Conservation (phyloP, 2,888 invertebrate species). For the Gastracanthus pulcherrimus region DNA sequence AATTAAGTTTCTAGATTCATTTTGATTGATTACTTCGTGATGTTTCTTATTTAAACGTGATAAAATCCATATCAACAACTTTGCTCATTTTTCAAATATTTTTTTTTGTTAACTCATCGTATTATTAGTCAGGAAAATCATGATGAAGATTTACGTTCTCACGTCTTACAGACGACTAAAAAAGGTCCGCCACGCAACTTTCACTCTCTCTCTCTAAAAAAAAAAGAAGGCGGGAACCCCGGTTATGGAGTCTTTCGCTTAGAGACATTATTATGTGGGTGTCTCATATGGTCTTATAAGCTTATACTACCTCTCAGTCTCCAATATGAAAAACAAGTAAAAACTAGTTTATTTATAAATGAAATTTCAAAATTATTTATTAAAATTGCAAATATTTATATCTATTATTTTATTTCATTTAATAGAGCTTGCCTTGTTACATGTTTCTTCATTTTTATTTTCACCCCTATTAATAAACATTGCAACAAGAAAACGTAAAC, state of each 20-base stretch:
- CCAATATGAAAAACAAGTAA: neutral
- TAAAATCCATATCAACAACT: neutral
- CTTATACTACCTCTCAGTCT: neutral
- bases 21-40: no score
- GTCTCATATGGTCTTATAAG: neutral
- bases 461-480: no score
- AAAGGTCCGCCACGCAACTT: neutral
- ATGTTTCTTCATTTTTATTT: no score
- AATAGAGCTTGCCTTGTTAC: no score
- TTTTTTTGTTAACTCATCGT: neutral
- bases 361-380: no score
- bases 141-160: neutral
- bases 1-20: neutral
- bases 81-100: neutral
- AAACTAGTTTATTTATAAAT: neutral
- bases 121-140: neutral
- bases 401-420: no score
- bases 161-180: neutral
- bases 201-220: neutral
- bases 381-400: no score
- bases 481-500: no score
- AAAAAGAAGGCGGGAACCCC: neutral
- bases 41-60: no score
- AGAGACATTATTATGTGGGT: neutral
- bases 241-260: neutral